Evolutionary conservation across 2,113 vertebrate species (phyloP).

Genomic region (Anas platyrhynchos): DNA sequence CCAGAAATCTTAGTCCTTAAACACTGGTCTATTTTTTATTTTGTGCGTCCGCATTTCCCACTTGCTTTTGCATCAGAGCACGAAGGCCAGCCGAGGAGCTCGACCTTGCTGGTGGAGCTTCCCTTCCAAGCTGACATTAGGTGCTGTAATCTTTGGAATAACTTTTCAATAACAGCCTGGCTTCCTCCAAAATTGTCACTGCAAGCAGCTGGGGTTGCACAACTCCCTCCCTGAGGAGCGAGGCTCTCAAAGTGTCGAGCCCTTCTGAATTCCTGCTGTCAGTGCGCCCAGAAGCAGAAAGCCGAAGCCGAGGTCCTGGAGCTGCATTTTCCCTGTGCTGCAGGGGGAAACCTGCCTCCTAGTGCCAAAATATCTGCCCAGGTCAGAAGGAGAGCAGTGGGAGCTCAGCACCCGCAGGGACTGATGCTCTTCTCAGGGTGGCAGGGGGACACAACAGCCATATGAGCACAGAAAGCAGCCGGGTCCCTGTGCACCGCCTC

Average conservation of each 20-base stretch:
- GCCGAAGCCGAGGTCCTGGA: background rate
- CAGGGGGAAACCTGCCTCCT: background rate
- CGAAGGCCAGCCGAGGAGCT: background rate
- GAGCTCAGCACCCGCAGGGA: background rate
- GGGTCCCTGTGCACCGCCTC: background rate
- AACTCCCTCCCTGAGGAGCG: background rate
- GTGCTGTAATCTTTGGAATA: background rate
- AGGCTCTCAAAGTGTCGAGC: background rate
- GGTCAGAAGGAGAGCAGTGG: fast-evolving
- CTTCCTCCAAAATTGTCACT: background rate
- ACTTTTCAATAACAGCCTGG: background rate
- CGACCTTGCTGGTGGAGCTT: background rate
- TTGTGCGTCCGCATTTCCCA: background rate
- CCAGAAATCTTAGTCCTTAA: background rate
- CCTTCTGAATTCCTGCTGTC: background rate
- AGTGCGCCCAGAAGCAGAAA: background rate
- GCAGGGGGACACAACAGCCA: fast-evolving
- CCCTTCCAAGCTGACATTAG: background rate
- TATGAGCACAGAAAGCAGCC: fast-evolving
- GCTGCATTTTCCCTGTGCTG: background rate
- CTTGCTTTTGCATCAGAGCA: background rate
- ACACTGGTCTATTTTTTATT: fast-evolving
- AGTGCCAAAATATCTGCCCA: fast-evolving
- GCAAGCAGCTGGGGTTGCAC: background rate
- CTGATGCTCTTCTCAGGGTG: too few species aligned